Evolutionary conservation across 1,140 invertebrate species (phyloP), one percentile per base, ranked within the genome.

Genomic region (Orius insidiosus): DNA sequence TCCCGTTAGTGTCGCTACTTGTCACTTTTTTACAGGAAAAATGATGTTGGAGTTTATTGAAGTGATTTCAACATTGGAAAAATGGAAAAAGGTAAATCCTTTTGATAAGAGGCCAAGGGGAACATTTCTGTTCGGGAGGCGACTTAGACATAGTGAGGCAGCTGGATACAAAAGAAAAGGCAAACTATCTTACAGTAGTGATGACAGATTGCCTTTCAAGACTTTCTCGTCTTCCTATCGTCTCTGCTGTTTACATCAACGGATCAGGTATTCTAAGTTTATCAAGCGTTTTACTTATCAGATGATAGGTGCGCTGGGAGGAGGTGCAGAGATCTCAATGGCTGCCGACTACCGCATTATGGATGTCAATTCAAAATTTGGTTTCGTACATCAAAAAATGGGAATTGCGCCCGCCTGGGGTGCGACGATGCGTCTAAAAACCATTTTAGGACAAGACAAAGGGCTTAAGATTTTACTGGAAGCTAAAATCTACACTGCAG

Each of bases 31-130:
- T 62, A 33, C 50, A 71, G 72, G 72, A 30, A 60, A 59, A 44
- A 76, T 76, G 74, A 73, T 75, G 68, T 62, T 67, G 5, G 63
- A 74, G 30, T 59, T 76, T 3, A 49, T 56, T 11, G 60, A 69
- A 14, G 57, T 59, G 34, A 53, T 74, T 1, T 30, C 41, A 13
- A 54, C 62, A 30, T 54, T 76, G n/a, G 65, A 71, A 52, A 46
- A 56, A 6, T 70, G 68, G 68, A 48, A 55, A 30, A 50, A 52
- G 13, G 74, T 72, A 69, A 62, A 71, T 64, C 5, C 46, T 76
- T 1, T 57, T 76, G 8, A 18, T 76, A 4, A 54, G 57, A 41
- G 68, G 69, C 1, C 49, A 55, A 10, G 64, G 60, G 1, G 54
- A 56, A 4, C 62, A 61, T 11, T 75, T 76, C 53, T 74, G 71